A percentile compares a stretch with the other conserved stretches of the same genome.
phyloP scores from a whole-genome alignment of 2,888 invertebrate genomes.

The Pterostichus madidus region DNA sequence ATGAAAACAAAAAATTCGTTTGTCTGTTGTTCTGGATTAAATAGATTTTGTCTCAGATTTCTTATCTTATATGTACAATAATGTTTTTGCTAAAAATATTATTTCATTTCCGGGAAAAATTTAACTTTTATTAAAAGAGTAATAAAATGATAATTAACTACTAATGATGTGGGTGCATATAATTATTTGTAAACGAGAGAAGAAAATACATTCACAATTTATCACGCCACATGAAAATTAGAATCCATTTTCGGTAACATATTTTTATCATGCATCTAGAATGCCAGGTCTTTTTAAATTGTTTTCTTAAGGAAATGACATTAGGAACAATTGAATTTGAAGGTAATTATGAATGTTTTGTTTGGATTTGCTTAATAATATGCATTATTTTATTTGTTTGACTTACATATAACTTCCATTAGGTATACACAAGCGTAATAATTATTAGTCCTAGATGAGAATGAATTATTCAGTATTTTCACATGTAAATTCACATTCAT shows the following conservation, averaged over 20 bases:
- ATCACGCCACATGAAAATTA: slow-evolving; percentile 39
- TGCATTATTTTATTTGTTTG: not conserved
- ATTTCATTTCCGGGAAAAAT: not conserved
- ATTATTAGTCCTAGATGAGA: too few relatives aligned
- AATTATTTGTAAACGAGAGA: not conserved
- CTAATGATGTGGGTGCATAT: not conserved
- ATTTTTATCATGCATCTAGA: slow-evolving; percentile 14
- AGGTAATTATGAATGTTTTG: not conserved
- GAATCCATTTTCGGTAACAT: slow-evolving; percentile 16
- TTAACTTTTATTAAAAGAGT: too few relatives aligned
- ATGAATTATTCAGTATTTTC: too few relatives aligned
- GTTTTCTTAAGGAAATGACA: not conserved
- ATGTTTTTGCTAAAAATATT: not conserved
- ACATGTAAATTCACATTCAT: too few relatives aligned
- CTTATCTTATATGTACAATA: not conserved
- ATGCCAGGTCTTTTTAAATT: not conserved
- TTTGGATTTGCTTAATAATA: not conserved
- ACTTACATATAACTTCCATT: not conserved
- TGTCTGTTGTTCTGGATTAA: not conserved
- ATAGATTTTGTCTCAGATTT: not conserved
- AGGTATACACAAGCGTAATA: too few relatives aligned
- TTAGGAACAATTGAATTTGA: not conserved
- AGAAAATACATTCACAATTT: slow-evolving; percentile 12
- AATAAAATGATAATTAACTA: slow-evolving; percentile 9
- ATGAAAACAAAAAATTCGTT: slow-evolving; percentile 12